Percentiles rank a stretch among this genome's conserved stretches.
phyloP scores from a whole-genome alignment of 2,797 vertebrate species.

The Neoniphon sammara region DNA sequence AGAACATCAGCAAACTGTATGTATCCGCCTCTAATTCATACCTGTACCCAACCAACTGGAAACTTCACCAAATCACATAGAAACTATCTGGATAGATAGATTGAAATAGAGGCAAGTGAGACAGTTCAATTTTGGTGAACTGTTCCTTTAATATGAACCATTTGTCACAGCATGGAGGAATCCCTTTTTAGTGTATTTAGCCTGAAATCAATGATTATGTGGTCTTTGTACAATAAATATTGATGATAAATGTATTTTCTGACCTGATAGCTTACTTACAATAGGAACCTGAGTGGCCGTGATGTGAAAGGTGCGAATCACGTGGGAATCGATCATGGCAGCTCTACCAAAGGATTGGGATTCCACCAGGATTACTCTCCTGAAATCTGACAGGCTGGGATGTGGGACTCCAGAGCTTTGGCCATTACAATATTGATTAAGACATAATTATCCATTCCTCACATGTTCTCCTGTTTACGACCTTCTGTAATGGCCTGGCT shows the following conservation, averaged over 20 bases:
- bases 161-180: not conserved
- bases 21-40: too few relatives aligned
- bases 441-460: slow-evolving; percentile 66
- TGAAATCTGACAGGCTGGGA: slow-evolving; percentile 48
- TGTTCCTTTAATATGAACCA: not conserved
- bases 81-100: too few relatives aligned
- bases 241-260: too few relatives aligned
- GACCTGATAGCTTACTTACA: not conserved
- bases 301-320: slow-evolving; percentile 12
- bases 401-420: slow-evolving; percentile 46
- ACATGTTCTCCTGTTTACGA: slow-evolving; percentile 15
- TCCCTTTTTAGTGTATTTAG: not conserved
- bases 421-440: slow-evolving; percentile 68
- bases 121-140: too few relatives aligned
- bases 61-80: too few relatives aligned
- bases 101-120: too few relatives aligned
- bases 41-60: too few relatives aligned
- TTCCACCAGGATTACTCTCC: slow-evolving; percentile 44
- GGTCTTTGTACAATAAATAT: too few relatives aligned
- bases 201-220: too few relatives aligned
- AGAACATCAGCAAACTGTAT: too few relatives aligned
- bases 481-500: not conserved
- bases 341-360: slow-evolving; percentile 25
- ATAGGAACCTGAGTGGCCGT: not conserved
- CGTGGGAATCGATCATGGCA: slow-evolving; percentile 39